phyloP scores from a whole-genome alignment of 1,140 invertebrate genomes.

The Drosophila saltans region DNA sequence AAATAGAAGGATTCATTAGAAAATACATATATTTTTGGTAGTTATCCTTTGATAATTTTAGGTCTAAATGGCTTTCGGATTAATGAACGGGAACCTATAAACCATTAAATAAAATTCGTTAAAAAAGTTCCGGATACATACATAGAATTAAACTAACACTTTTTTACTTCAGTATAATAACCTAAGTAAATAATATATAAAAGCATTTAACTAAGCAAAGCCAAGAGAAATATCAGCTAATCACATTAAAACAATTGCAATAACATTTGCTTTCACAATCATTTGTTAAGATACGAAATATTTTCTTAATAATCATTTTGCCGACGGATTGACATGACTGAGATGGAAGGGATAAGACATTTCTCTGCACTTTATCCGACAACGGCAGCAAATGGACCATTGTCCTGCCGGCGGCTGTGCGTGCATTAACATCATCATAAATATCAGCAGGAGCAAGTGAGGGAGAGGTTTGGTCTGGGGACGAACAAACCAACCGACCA shows the following conservation, averaged over 20 bases:
- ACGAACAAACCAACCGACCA: conserved; percentile 48
- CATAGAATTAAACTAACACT: too few species aligned
- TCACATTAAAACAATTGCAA: not conserved
- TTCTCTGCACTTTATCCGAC: conserved; percentile 9
- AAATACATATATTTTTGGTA: too few species aligned
- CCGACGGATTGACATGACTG: conserved; percentile 43
- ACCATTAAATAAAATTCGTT: too few species aligned
- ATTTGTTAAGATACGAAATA: not conserved
- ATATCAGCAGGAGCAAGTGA: conserved; percentile 9
- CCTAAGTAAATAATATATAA: too few species aligned
- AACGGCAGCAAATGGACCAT: not conserved
- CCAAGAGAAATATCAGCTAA: too few species aligned
- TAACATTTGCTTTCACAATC: not conserved
- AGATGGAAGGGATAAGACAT: not conserved
- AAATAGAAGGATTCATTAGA: too few species aligned
- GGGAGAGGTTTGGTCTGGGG: not conserved
- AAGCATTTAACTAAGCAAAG: too few species aligned
- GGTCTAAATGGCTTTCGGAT: too few species aligned
- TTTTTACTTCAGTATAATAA: too few species aligned
- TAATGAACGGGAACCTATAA: too few species aligned
- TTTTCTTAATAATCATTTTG: not conserved
- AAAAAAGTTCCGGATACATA: too few species aligned
- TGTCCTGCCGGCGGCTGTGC: conserved; percentile 29
- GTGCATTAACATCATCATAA: conserved; percentile 25
- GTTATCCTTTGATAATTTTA: too few species aligned